These are phyloP conservation scores for Tokudaia muenninki DNA, from an alignment of 2,797 vertebrate genomes.

Conservation along the genomic window DNA sequence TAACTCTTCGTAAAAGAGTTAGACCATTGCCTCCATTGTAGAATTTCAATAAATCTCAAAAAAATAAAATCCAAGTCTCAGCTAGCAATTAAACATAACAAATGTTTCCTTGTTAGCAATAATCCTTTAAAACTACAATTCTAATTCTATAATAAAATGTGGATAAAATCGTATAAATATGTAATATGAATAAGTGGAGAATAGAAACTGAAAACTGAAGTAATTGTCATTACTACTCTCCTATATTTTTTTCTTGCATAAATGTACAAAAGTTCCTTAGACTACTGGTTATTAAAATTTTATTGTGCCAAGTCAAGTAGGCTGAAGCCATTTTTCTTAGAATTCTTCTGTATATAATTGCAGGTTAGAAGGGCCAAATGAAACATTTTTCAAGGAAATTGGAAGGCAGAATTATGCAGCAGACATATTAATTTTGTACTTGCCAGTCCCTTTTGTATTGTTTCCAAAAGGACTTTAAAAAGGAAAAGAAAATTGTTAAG, in stretches of 20 bases:
- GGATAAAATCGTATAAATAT: background rate
- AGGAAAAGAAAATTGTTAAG: background rate
- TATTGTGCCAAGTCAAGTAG: background rate
- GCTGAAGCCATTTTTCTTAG: background rate
- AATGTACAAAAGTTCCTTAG: background rate
- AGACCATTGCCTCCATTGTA: background rate
- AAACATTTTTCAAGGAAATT: slow-evolving; percentile 23
- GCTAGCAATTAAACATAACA: background rate
- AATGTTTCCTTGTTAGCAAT: background rate
- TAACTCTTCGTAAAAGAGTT: background rate
- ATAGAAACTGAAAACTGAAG: background rate
- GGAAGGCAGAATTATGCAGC: background rate
- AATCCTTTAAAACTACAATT: background rate
- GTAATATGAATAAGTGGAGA: background rate
- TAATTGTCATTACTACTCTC: background rate
- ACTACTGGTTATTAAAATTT: background rate
- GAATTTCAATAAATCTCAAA: background rate
- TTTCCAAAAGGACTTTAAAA: background rate
- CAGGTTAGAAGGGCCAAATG: slow-evolving; percentile 9
- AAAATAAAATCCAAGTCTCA: background rate
- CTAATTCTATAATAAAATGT: background rate
- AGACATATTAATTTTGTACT: slow-evolving; percentile 36
- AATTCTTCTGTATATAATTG: slow-evolving; percentile 16
- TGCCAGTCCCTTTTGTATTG: background rate
- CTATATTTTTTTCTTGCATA: background rate